Evolutionary conservation across 2,797 vertebrate genomes (phyloP), one percentile per base, ranked within the genome.

Genomic region (Emys orbicularis): DNA sequence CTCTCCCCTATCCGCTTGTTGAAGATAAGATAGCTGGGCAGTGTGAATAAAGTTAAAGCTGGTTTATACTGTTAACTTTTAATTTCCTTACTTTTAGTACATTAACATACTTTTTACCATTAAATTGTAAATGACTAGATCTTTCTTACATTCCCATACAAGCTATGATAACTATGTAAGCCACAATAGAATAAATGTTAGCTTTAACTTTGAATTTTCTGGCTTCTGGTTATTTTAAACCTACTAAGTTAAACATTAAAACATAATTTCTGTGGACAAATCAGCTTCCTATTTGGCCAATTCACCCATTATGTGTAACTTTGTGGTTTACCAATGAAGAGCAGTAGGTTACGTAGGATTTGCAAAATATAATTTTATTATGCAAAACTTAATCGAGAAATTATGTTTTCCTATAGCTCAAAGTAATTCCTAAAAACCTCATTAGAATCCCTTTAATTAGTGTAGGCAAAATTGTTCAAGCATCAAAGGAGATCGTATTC

Each of bases 371-470:
- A 92, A 94, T 68, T 93, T 90, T 94, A 84, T 94, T 94, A 92
- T 81, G 34, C 29, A 96, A 95, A 95, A 87, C 89, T 95, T 96
- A 95, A 97, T 95, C 56, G 94, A 83, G 27, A 95, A 96, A 93
- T 86, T 79, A 84, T 41, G 27, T 93, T 97, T 96, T 94, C 84
- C 84, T 79, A 83, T 91, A 87, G 49, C 53, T 94, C 65, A 52
- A 92, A 96, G 74, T 91, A 92, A 92, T 95, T 96, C 72, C 87
- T 87, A 74, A 96, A 95, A 96, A 81, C 83, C 49, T 92, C 74
- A 95, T 96, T 97, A 91, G 95, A 92, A 93, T 77, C 57, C 89
- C 57, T 90, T 93, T 95, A 96, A 95, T 96, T 94, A 90, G 59
- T 96, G 79, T 41, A 91, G 87, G 61, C 34, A 95, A 96, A 96